Evolutionary conservation across 1,140 invertebrate species (phyloP), one percentile per base, ranked within the genome.

Genomic region (Lepidurus arcticus): DNA sequence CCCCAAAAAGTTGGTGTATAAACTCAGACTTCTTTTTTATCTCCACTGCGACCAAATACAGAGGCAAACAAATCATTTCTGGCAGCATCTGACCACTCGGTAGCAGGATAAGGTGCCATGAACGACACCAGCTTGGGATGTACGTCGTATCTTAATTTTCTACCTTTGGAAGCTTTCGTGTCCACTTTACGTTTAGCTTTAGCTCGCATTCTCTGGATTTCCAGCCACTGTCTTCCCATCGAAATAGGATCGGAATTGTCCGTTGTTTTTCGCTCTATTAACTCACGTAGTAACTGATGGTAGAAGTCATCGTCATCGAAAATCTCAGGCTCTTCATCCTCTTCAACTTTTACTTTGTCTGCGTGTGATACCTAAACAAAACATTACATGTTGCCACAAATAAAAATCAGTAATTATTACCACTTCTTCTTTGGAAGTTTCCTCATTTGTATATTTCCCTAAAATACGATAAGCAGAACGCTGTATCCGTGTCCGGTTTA

Each of bases 241-340:
- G 93, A 90, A 80, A 91, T 88, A 77, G 94, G 92, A 88, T 96
- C 94, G 11, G 90, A 91, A 8, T 93, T 87, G 82, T 93, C 91
- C 34, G 90, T 87, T 8, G 93, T 92, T 87, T 97, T 97, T 76
- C 91, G 90, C 84, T 98, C 94, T 81, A 99, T 97, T 16, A 98
- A 86, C 83, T 98, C 95, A 79, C 94, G 87, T 42, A 99, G 85
- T 26, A 98, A 84, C 83, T 96, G 93, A 85, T 98, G 95, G 86
- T 98, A 98, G 84, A 98, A 99, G 85, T 99, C 97, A 84, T 92
- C 92, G 84, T 99, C 97, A 84, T 98, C 96, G 87, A 94, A 99
- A 83, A 98, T 93, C 87, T 99, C 94, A 0, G 85, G 79, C 85
- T 95, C 91, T 81, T 91, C 90, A 81, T 92, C 90, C 82, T 91